Percentiles rank a stretch among this genome's conserved stretches.
phyloP scores from a whole-genome alignment of 2,113 vertebrate species.

The Propithecus coquereli region DNA sequence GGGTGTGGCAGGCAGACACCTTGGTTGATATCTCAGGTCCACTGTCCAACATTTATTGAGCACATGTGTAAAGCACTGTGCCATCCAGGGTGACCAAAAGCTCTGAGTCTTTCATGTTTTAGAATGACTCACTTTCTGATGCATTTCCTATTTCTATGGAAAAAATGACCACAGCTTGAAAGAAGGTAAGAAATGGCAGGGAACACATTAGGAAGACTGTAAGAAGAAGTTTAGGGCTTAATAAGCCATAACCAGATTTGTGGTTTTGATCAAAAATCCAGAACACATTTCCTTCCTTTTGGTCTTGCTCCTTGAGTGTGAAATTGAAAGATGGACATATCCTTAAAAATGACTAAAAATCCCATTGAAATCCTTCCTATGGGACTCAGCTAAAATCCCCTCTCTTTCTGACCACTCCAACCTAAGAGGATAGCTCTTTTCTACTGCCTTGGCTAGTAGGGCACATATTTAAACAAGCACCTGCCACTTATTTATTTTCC shows the following conservation, averaged over 20 bases:
- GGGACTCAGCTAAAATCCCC: not conserved
- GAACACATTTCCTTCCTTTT: not conserved
- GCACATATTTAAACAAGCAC: not conserved
- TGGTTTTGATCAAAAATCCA: slow-evolving; percentile 12
- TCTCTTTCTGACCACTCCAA: not conserved
- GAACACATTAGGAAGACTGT: not conserved
- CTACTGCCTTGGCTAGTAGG: not conserved
- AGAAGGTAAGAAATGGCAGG: not conserved
- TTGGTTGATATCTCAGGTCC: not conserved
- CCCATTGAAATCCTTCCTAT: not conserved
- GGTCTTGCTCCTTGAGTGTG: not conserved
- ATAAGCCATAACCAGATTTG: not conserved
- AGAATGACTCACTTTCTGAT: not conserved
- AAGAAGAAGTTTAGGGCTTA: not conserved
- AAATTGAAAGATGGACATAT: not conserved
- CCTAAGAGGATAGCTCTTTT: not conserved
- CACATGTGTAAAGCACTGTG: not conserved
- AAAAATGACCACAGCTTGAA: not conserved
- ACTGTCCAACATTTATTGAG: not conserved
- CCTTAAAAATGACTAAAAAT: not conserved
- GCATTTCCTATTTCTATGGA: not conserved
- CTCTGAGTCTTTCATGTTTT: not conserved
- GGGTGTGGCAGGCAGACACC: not conserved
- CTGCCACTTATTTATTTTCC: not conserved
- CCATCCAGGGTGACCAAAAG: not conserved